Base-by-base conservation (phyloP, 1,140 invertebrate genomes). In the Riptortus pedestris region DNA sequence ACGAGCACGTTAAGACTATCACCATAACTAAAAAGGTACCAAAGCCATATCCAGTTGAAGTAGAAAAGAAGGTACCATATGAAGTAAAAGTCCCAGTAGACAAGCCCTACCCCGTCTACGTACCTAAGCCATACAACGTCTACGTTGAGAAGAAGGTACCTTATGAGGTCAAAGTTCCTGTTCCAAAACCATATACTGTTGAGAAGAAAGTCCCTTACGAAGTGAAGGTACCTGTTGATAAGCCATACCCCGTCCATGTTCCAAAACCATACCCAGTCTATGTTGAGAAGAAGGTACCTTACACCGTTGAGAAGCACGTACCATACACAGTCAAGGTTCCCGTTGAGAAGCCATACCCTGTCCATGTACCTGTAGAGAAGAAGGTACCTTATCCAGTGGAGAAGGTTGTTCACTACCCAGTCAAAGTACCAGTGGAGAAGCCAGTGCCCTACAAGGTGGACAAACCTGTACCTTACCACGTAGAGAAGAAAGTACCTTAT, bases 51-150 rank as follows among this genome's bases (percentile, higher is more conserved):
- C 80, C 80, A 7, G 79, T 81, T 0, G 76, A 78, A 14, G 75
- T 82, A 1, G 75, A 78, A 14, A 80, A 81, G 71, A 79, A 79
- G 68, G 74, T 81, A 7, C 84, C 84, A 4, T 85, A 88, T 73
- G 85, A 86, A 78, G 85, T 89, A 3, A 87, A 86, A 75, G 85
- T 87, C 69, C 85, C 83, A 75, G 83, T 88, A 22, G 38, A 58
- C 22, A 58, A 66, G 22, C 84, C 75, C 38, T 78, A 78, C 66
- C 84, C 85, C 7, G 69, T 71, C 2, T 63, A 67, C 60, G 76
- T 79, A n/a, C 76, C 75, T 11, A 78, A 87, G 63, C 87, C 87
- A 1, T 88, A 85, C 73, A 65, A 80, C 12, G 82, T 84, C 1
- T 73, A 81, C 1, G 81, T 85, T 0, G 83, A 85, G 67, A 84